phyloP scores from a whole-genome alignment of 2,888 invertebrate genomes.

The Alsophila aescularia region DNA sequence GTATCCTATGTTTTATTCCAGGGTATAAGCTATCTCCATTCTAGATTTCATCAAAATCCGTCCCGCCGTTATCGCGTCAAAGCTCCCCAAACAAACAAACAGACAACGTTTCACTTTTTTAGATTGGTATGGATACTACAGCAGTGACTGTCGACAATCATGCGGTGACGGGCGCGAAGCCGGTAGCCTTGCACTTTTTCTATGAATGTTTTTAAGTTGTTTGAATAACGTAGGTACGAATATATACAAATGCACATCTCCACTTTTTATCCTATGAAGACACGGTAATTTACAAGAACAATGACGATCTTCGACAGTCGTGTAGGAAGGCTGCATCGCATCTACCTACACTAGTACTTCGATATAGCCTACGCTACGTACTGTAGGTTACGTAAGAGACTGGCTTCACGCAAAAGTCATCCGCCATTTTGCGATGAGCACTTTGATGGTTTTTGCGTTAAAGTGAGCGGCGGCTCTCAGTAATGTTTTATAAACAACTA shows the following conservation, averaged over 20 bases:
- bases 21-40: too few relatives aligned
- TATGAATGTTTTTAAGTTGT: conserved; percentile 58
- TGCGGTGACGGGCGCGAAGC: conserved; percentile 7
- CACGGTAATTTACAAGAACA: conserved; percentile 67
- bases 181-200: conserved; percentile 64
- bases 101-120: too few relatives aligned
- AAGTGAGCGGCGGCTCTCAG: conserved; percentile 64
- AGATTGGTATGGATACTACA: too few relatives aligned
- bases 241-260: conserved; percentile 48
- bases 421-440: conserved; percentile 75
- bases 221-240: too few relatives aligned
- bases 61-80: too few relatives aligned
- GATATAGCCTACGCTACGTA: conserved; percentile 48
- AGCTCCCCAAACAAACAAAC: too few relatives aligned
- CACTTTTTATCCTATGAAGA: conserved; percentile 68
- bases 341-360: conserved; percentile 17
- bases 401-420: conserved; percentile 57
- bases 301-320: conserved; percentile 61
- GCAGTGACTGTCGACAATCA: too few relatives aligned
- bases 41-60: too few relatives aligned
- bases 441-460: conserved; percentile 66
- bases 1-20: too few relatives aligned
- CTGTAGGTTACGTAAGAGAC: conserved; percentile 59
- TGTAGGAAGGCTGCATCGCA: conserved; percentile 51
- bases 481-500: conserved; percentile 50